Evolutionary conservation across 35 echinoderm and acorn worm genomes (phyloP).

Genomic region (Holothuria glaberrima): DNA sequence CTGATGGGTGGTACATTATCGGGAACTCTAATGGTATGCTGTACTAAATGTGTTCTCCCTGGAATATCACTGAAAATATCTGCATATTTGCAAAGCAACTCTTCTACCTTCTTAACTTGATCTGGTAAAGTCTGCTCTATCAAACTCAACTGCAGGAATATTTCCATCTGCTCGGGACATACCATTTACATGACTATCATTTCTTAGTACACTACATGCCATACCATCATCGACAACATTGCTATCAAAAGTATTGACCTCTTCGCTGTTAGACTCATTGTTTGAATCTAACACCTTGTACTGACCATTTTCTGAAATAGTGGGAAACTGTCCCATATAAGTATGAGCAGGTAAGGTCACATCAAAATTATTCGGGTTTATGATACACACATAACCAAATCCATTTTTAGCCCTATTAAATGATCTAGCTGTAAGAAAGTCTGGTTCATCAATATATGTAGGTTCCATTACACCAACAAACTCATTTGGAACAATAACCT

Average conservation of each 20-base stretch:
- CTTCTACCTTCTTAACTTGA: neutral
- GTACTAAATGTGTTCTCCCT: slow-evolving; percentile 23
- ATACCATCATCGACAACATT: too few species aligned
- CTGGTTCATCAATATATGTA: slow-evolving; percentile 1
- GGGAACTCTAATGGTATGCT: slow-evolving; percentile 5
- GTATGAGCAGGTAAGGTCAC: slow-evolving; percentile 5
- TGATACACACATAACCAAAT: neutral
- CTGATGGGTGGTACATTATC: neutral
- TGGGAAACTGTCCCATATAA: slow-evolving; percentile 25
- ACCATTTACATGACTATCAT: neutral
- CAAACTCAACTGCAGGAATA: neutral
- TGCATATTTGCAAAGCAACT: slow-evolving; percentile 17
- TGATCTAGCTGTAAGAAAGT: slow-evolving; percentile 20
- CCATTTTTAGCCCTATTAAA: slow-evolving; percentile 19
- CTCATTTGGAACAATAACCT: neutral
- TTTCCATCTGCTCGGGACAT: neutral
- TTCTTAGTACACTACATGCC: neutral
- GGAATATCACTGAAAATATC: slow-evolving; percentile 33
- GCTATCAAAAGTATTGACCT: neutral
- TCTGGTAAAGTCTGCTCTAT: neutral
- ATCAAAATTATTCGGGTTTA: slow-evolving; percentile 22
- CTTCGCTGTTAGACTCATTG: neutral
- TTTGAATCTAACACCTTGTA: neutral
- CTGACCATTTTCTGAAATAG: slow-evolving; percentile 13
- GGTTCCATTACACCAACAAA: slow-evolving; percentile 44